Evolutionary conservation across 2,797 vertebrate genomes (phyloP), one percentile per base, ranked within the genome.

Genomic region (Acanthiza pusilla): DNA sequence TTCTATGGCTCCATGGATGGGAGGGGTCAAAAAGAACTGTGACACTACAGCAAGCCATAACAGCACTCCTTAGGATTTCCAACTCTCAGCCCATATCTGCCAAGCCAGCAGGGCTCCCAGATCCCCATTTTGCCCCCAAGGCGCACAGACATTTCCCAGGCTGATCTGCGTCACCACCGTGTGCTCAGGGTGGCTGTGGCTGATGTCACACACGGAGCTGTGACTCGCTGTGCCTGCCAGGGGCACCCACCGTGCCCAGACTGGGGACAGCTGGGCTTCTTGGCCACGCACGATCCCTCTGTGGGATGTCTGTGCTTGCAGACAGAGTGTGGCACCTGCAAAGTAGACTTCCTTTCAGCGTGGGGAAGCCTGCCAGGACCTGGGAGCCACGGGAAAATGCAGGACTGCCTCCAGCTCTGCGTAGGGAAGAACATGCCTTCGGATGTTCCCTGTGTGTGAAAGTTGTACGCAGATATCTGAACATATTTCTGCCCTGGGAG

Each of bases 251-350:
- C 43, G 0, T 1, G 23, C 26, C 21, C 82, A 65, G 40, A 18
- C 55, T 14, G 29, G 0, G 60, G 95, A 82, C 95, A 93, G 89
- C 89, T 93, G 92, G 78, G 81, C 71, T 92, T 76, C 89, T 85
- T 94, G 95, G 94, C 92, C 92, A 50, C 38, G 15, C n/a, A 38
- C 8, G 48, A 82, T 26, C 72, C 87, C 81, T 91, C 13, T 60
- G 62, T 61, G 84, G 60, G 78, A 88, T 2, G 75, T n/a, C 78
- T 92, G 89, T 83, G 81, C 91, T 80, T 74, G 84, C 78, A 96
- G 92, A 91, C 91, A 80, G 25, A 4, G 42, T 42, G 81, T 80
- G 91, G 75, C 75, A 93, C 89, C 91, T 93, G 81, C 65, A 89
- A n/a, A 82, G 78, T 2, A 79, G 81, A 53, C 86, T 87, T 5